A percentile compares a stretch with the other conserved stretches of the same genome.
These are phyloP conservation scores for Todus mexicanus DNA, from an alignment of 2,797 vertebrate genomes.

Conservation along the genomic window DNA sequence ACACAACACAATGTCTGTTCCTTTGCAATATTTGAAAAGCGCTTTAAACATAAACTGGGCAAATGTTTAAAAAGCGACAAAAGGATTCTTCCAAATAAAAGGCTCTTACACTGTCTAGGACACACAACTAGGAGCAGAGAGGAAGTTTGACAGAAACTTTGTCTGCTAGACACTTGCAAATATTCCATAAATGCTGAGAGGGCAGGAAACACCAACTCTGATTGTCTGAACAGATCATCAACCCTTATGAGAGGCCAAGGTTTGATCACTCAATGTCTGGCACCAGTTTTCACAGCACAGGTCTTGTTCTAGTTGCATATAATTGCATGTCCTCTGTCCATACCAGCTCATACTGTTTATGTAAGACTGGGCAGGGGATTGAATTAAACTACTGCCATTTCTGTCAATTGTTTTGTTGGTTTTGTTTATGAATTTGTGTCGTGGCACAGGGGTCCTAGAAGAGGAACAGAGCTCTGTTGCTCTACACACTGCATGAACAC, in stretches of 20 bases:
- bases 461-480: background rate
- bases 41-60: background rate
- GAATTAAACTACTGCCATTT: background rate
- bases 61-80: background rate
- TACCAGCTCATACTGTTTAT: background rate
- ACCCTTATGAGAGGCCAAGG: background rate
- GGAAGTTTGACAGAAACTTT: constrained; percentile 36
- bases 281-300: background rate
- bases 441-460: background rate
- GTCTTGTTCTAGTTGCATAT: background rate
- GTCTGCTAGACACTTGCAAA: constrained; percentile 25
- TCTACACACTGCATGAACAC: background rate
- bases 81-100: background rate
- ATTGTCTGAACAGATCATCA: background rate
- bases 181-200: constrained; percentile 52
- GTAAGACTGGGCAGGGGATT: background rate
- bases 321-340: background rate
- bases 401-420: background rate
- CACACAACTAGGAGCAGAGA: background rate
- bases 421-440: background rate
- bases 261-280: background rate
- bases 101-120: background rate
- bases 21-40: background rate
- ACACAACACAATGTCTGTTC: background rate
- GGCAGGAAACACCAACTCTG: background rate